Conservation (phyloP, 2,888 invertebrate species). For the Carcina quercana region DNA sequence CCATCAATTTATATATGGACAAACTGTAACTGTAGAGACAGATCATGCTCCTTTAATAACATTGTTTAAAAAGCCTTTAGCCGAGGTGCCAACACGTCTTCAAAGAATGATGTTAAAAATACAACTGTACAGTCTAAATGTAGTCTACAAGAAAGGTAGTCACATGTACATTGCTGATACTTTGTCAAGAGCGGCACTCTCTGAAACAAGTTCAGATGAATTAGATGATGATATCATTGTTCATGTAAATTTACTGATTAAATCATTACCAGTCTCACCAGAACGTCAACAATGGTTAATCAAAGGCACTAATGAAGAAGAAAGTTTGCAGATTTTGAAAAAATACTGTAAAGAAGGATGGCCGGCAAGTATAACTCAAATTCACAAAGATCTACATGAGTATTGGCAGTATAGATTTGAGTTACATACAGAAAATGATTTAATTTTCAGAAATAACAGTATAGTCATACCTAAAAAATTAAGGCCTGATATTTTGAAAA, state of each 20-base stretch:
- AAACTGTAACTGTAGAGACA: slow-evolving; percentile 1
- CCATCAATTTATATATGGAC: slow-evolving; percentile 2
- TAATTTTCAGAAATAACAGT: not conserved
- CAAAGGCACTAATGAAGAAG: not conserved
- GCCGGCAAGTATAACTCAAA: not conserved
- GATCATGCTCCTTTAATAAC: slow-evolving; percentile 2
- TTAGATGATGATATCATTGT: not conserved
- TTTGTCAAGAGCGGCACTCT: not conserved
- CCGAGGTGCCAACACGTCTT: slow-evolving; percentile 3
- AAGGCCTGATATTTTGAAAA: slow-evolving; percentile 4
- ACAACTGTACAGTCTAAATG: not conserved
- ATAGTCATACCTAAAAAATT: slow-evolving; percentile 2
- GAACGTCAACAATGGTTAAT: not conserved
- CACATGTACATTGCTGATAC: slow-evolving; percentile 1
- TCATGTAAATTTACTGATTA: not conserved
- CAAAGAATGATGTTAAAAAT: slow-evolving; percentile 4
- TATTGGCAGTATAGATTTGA: too few relatives aligned
- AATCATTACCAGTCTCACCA: not conserved
- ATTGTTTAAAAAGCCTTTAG: slow-evolving; percentile 1
- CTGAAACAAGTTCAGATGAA: not conserved
- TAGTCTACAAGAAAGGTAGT: slow-evolving; percentile 1
- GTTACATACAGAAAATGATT: not conserved
- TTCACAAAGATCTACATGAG: too few relatives aligned
- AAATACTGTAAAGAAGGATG: not conserved
- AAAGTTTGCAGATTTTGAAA: not conserved